These are phyloP conservation scores for Pollicipes pollicipes DNA, from an alignment of 1,140 invertebrate species.

Conservation along the genomic window DNA sequence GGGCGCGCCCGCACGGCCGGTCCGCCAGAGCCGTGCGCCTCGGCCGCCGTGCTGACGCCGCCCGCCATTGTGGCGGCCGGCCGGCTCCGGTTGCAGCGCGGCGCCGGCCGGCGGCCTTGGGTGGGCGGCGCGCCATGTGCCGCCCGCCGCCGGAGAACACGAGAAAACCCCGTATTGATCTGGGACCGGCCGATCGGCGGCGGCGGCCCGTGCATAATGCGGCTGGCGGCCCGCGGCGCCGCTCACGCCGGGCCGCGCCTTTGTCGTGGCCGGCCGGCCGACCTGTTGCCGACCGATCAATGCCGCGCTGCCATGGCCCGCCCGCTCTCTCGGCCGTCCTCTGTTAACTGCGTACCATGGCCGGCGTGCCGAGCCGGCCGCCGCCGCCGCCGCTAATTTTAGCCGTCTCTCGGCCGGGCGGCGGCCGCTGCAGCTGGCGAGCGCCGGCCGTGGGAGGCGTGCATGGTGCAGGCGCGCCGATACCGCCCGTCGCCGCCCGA, in stretches of 20 bases:
- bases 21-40: no score
- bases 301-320: neutral
- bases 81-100: neutral
- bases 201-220: neutral
- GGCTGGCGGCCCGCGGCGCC: no score
- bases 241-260: neutral
- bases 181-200: neutral
- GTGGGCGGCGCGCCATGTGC: neutral
- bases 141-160: neutral
- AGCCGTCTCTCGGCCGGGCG: neutral
- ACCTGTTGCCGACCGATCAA: neutral
- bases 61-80: neutral
- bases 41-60: no score
- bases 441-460: neutral
- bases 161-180: neutral
- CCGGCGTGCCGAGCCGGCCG: no score
- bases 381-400: neutral
- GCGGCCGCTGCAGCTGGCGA: neutral
- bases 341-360: neutral
- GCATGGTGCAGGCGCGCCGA: no score
- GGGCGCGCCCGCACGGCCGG: no score
- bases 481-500: no score
- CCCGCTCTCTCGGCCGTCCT: no score
- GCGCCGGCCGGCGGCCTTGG: neutral
- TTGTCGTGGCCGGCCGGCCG: neutral